Base-by-base conservation (phyloP, 2,888 invertebrate species). In the Liopterus haemorrhoidalis region DNA sequence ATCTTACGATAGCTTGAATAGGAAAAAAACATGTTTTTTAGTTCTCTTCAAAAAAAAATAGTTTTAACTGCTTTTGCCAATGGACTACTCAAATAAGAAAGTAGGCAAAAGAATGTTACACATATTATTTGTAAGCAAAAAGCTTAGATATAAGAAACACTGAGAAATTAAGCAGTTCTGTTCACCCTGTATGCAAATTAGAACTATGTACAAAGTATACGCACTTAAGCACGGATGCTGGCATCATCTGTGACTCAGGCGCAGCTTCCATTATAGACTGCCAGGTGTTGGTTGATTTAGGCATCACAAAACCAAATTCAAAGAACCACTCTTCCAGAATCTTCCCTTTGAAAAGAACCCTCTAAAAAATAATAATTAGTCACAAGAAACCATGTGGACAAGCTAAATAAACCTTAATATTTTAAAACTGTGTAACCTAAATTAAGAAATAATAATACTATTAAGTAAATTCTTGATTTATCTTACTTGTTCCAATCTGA, bases 171-270 rank as follows among this genome's bases (percentile, higher is more conserved):
- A n/a, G n/a, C n/a, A 22, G 12, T 24, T n/a, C 11, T 30, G 8
- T 36, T 28, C 22, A 27, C 12, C 25, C 28, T 27, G 33, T n/a
- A n/a, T n/a, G n/a, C n/a, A n/a, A n/a, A n/a, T n/a, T n/a, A n/a
- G n/a, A 30, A 18, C n/a, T 18, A 22, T 19, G 27, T 22, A n/a
- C 5, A 35, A 8, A 20, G n/a, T 14, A 19, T 46, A 59, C 70
- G 69, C 70, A 94, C 94, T 93, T 97, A 55, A 99, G 77, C 50
- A 97, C 82, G 67, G 89, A 90, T 4, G 97, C 95, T n/a, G 99
- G 97, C 93, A 99, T 95, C 97, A 99, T 99, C 71, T 99, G 95
- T 41, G 92, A 92, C 68, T 99, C 97, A 0, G 99, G 97, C 0
- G 99, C 97, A 8, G 99, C 97, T 70, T 97, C 95, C 59, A 99